These are phyloP conservation scores for Acanthacorydalis orientalis DNA, from an alignment of 2,888 invertebrate genomes.

Conservation along the genomic window DNA sequence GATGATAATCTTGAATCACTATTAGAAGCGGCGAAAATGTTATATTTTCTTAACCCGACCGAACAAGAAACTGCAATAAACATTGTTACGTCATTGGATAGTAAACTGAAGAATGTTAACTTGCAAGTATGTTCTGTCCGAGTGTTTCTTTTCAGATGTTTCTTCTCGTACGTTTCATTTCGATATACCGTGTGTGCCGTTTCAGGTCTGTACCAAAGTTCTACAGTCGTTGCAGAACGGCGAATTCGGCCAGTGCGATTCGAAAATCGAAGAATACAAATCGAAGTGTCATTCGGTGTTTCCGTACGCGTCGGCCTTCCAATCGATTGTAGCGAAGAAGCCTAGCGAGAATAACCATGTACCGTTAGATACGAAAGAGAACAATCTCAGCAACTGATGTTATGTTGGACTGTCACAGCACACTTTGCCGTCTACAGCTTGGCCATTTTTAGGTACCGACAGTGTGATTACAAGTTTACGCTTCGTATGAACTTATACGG, in stretches of 20 bases:
- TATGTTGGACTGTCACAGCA: not conserved
- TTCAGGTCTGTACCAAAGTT: conserved; percentile 68
- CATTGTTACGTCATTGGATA: conserved; percentile 37
- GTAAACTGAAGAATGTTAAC: conserved; percentile 30
- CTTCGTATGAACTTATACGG: too few relatives aligned
- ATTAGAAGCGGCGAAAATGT: conserved; percentile 68
- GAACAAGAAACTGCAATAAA: conserved; percentile 46
- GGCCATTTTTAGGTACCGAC: not conserved
- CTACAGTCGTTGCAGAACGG: conserved; percentile 61
- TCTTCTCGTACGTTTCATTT: not conserved
- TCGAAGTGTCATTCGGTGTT: conserved; percentile 55
- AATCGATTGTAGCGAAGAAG: conserved; percentile 15
- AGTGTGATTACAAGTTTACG: too few relatives aligned
- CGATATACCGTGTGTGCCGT: conserved; percentile 10
- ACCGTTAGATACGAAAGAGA: conserved; percentile 15
- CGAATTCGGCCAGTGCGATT: conserved; percentile 61
- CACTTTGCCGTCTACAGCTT: not conserved
- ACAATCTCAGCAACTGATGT: conserved; percentile 19
- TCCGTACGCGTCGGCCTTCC: conserved; percentile 64
- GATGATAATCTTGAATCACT: conserved; percentile 54
- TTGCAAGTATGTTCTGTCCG: conserved; percentile 27
- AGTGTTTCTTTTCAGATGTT: not conserved
- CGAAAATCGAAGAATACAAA: conserved; percentile 50
- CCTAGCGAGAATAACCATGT: conserved; percentile 16
- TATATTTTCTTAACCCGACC: conserved; percentile 53